These are phyloP conservation scores for Falco naumanni DNA, from an alignment of 2,797 vertebrate species.

Conservation along the genomic window DNA sequence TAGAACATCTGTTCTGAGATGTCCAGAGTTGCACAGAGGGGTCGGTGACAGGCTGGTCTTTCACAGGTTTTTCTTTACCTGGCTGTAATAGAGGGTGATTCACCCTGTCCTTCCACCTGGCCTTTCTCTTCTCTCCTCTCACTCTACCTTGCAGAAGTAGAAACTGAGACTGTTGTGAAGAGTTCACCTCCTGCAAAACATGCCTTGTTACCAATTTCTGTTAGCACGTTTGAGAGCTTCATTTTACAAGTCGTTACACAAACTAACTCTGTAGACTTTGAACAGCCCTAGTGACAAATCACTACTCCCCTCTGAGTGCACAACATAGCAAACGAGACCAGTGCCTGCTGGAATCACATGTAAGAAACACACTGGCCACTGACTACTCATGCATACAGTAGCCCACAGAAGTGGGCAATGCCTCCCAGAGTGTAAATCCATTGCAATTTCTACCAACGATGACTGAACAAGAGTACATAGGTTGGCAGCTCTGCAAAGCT, in stretches of 20 bases:
- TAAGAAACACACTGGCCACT: neutral
- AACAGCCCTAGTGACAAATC: neutral
- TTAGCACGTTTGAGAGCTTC: neutral
- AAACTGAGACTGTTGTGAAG: neutral
- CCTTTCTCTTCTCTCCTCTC: neutral
- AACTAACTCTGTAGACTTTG: neutral
- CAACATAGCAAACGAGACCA: neutral
- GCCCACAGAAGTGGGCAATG: neutral
- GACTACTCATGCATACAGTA: neutral
- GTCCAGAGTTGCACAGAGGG: neutral
- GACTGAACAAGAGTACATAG: neutral
- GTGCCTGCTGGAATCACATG: neutral
- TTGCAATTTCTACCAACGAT: neutral
- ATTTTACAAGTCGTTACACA: conserved; percentile 19
- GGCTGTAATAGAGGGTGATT: neutral
- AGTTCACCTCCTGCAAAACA: neutral
- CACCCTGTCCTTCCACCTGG: neutral
- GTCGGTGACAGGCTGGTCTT: neutral
- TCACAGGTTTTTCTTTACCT: neutral
- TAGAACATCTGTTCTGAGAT: neutral
- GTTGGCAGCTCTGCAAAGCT: neutral
- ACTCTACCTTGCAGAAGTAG: neutral
- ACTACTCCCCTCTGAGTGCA: neutral
- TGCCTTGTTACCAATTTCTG: neutral
- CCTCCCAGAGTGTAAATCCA: neutral